These are phyloP conservation scores for Drosophila azteca DNA, from an alignment of 1,140 invertebrate species.

Conservation along the genomic window DNA sequence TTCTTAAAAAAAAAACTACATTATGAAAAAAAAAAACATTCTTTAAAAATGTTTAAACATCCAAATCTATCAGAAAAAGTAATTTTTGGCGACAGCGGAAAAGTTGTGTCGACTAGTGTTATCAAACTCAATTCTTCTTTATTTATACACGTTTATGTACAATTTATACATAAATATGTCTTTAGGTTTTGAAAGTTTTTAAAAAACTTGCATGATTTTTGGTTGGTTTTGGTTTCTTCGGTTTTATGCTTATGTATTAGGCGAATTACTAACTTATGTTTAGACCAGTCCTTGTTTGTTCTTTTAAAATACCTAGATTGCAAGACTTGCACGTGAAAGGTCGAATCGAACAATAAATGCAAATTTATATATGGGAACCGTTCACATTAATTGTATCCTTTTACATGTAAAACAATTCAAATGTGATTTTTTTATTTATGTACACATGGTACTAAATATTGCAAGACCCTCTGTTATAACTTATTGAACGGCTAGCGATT, in stretches of 20 bases:
- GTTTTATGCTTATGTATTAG: slow-evolving; percentile 17
- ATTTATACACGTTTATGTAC: slow-evolving; percentile 12
- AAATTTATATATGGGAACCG: slow-evolving; percentile 19
- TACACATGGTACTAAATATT: neutral
- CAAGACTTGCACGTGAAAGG: slow-evolving; percentile 14
- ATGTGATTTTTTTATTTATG: neutral
- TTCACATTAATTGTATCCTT: slow-evolving; percentile 1
- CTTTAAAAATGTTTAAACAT: too few species aligned
- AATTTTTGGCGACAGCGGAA: too few species aligned
- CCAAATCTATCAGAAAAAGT: too few species aligned
- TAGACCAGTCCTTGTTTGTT: slow-evolving; percentile 1
- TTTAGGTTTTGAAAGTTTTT: slow-evolving; percentile 56
- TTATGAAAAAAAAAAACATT: too few species aligned
- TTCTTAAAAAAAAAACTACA: too few species aligned
- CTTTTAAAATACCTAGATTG: slow-evolving; percentile 1
- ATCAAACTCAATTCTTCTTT: too few species aligned
- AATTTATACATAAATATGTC: slow-evolving; percentile 35
- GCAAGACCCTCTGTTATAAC: slow-evolving; percentile 12
- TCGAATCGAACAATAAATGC: slow-evolving; percentile 58
- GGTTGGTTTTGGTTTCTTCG: slow-evolving; percentile 65
- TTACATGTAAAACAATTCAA: neutral
- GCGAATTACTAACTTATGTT: neutral
- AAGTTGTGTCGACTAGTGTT: too few species aligned
- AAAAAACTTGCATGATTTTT: slow-evolving; percentile 66
- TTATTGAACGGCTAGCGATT: slow-evolving; percentile 3